Evolutionary conservation across 2,888 invertebrate genomes (phyloP).

Genomic region (Brassicogethes aeneus): DNA sequence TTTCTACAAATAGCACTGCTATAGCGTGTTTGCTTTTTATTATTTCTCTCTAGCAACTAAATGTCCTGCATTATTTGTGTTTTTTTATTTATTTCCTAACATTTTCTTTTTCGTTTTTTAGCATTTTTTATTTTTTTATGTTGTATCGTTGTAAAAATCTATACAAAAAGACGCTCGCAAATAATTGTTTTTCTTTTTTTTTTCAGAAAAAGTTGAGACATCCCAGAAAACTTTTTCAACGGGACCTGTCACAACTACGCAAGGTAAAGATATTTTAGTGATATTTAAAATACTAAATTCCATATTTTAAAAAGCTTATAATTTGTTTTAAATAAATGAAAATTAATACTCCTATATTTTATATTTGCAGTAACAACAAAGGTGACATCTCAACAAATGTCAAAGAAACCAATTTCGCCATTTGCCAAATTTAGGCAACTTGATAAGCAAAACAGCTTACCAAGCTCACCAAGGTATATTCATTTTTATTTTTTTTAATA

Average conservation of each 20-base stretch:
- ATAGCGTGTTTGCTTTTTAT: conserved; percentile 18
- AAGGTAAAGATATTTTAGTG: conserved; percentile 27
- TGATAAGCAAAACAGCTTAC: conserved; percentile 72
- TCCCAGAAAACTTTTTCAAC: conserved; percentile 29
- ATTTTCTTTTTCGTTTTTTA: conserved; percentile 12
- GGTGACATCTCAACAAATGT: conserved; percentile 28
- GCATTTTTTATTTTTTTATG: conserved; percentile 4
- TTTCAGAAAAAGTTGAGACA: conserved; percentile 31
- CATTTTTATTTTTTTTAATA: background rate
- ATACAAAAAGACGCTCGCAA: background rate
- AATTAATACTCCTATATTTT: too few species aligned
- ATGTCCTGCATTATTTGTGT: conserved; percentile 6
- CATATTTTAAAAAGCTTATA: too few species aligned
- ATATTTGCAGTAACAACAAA: conserved; percentile 30
- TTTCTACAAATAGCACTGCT: conserved; percentile 17
- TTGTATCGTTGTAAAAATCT: background rate
- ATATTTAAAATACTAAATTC: too few species aligned
- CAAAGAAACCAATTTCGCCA: conserved; percentile 69
- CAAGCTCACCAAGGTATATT: conserved; percentile 66
- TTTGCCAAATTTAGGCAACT: conserved; percentile 89
- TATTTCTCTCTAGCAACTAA: conserved; percentile 4
- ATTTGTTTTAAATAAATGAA: too few species aligned
- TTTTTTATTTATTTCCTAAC: conserved; percentile 13
- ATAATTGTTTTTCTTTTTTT: conserved; percentile 15
- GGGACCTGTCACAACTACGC: conserved; percentile 31